Base-by-base conservation (phyloP, 2,888 invertebrate species). In the Sphinx pinastri region DNA sequence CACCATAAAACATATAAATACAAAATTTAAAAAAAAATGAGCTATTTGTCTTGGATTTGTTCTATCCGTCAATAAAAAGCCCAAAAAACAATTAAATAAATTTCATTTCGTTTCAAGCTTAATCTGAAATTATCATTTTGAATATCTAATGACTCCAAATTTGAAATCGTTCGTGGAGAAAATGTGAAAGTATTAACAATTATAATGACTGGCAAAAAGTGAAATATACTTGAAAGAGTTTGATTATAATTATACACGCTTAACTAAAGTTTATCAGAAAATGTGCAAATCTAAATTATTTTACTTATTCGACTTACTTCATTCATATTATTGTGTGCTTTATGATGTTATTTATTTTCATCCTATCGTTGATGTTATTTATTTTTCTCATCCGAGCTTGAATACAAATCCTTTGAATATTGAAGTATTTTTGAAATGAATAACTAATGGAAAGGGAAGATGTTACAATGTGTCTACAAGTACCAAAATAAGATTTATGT, bases 141-240 rank as follows among this genome's bases (percentile, higher is more conserved):
- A 51, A 51, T 13, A 12, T 38, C 38, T 38, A 54, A 11, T 47
- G 45, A 47, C 5, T 45, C 45, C 6, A 1, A 47, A 47, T 47
- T 1, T 12, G 4, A 63, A 63, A 63, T 8, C 14, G 19, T 25
- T 19, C 19, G 31, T 31, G 38, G 31, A 38, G 58, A 58, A 38
- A 58, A 47, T 47, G 60, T 63, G 60, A 63, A 63, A 63, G 60
- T 63, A 12, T 47, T n/a, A 60, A 45, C 16, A 60, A 16, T 57
- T 14, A 13, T 25, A 31, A 58, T 58, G 58, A 63, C 11, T 49
- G 16, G 47, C 47, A 63, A 63, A 47, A 49, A 10, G 12, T 12
- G 5, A 19, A 47, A 45, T 47, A 19, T 16, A 11, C 47, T 47
- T 19, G 11, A 60, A 11, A 60, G 45, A 38, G 38, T 38, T 38